Evolutionary conservation across 1,140 invertebrate genomes (phyloP), one percentile per base, ranked within the genome.

Genomic region (Formica exsecta): DNA sequence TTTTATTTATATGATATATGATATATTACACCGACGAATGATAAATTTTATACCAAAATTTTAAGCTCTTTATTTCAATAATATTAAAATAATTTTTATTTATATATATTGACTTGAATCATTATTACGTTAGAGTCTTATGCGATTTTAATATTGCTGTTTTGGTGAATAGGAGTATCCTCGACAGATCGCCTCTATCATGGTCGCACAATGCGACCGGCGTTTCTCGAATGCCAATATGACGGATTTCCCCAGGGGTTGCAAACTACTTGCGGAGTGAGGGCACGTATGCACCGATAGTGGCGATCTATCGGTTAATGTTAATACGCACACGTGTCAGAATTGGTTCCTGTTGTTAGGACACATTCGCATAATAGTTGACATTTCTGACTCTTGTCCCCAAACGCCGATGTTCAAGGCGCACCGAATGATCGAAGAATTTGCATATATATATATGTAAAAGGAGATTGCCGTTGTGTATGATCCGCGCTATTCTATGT

Each of bases 201-300:
- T 25, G 36, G 66, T 68, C 62, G 29, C 51, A 76, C 59, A 38
- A 86, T 54, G 38, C 70, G 41, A 87, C 41, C 54, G 44, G 70
- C 75, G 54, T 86, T 84, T 59, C 71, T 59, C 74, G 89, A 86
- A 90, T 87, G 59, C 89, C 91, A 90, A 92, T 92, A 90, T 89
- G 86, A 88, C 89, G 91, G 91, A 92, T 92, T 92, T 92, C 91
- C 91, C 91, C 8, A 9, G 87, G 73, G 89, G 71, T 76, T 61
- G 70, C 54, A 44, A 57, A 25, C 79, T 44, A 44, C 54, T 76
- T 64, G 54, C 51, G 57, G 77, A 59, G 38, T 44, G 51, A 48
- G 57, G 89, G 61, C 75, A 62, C 62, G 48, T 70, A 32, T 61
- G 32, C 75, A 75, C 11, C 89, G 73, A 87, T 86, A 80, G 66